phyloP scores from a whole-genome alignment of 2,888 invertebrate genomes.

The Phaonia tiefii region DNA sequence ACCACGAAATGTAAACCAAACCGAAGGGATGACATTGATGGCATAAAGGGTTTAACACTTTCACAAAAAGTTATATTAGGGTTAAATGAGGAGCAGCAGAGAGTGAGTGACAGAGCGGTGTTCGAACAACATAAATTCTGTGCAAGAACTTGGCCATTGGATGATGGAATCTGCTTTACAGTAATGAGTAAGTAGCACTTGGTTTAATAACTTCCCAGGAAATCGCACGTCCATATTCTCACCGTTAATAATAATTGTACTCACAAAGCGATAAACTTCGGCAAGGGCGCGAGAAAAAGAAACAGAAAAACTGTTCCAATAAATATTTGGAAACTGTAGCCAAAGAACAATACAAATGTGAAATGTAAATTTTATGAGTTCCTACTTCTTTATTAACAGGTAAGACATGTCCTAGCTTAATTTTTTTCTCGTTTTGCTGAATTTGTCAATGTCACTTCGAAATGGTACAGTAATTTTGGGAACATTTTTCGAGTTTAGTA shows the following conservation, averaged over 20 bases:
- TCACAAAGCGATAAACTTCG: constrained; percentile 25
- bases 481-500: constrained; percentile 28
- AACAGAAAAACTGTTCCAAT: not conserved
- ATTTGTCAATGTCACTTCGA: constrained; percentile 11
- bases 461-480: not conserved
- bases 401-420: not conserved
- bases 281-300: constrained; percentile 20
- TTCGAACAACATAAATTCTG: constrained; percentile 12
- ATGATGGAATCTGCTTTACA: not conserved
- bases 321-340: constrained; percentile 33
- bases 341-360: constrained; percentile 6
- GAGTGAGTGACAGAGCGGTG: not conserved
- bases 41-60: constrained; percentile 21
- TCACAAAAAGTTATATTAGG: constrained; percentile 30
- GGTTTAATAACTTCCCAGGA: constrained; percentile 3
- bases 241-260: constrained; percentile 1
- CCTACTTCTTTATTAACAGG: constrained; percentile 12
- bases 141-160: constrained; percentile 1
- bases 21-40: not conserved
- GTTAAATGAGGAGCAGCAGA: constrained; percentile 3
- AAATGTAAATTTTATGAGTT: constrained; percentile 9
- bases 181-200: no score
- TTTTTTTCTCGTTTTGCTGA: not conserved
- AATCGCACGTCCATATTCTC: constrained; percentile 34
- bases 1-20: constrained; percentile 1